Evolutionary conservation across 2,113 vertebrate genomes (phyloP).

Genomic region (Mobula birostris): DNA sequence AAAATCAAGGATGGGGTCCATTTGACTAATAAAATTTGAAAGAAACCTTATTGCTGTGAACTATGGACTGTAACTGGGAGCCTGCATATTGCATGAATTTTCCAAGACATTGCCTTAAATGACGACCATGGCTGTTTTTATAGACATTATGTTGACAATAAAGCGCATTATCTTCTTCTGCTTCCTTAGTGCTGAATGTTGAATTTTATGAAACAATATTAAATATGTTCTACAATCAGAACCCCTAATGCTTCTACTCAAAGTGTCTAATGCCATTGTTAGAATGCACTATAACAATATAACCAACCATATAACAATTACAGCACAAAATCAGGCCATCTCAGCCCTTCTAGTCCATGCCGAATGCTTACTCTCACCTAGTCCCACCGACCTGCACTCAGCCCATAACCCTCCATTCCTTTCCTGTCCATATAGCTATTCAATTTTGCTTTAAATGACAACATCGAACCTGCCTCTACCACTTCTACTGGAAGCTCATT

Average conservation of each 20-base stretch:
- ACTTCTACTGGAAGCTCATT: no score
- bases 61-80: neutral
- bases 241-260: neutral
- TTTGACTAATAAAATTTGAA: neutral
- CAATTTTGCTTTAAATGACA: no score
- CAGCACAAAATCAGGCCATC: no score
- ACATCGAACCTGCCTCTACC: no score
- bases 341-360: no score
- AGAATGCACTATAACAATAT: neutral
- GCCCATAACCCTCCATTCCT: no score
- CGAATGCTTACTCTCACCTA: no score
- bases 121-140: neutral
- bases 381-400: no score
- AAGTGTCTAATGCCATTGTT: neutral
- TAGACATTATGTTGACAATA: neutral
- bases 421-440: no score
- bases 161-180: neutral
- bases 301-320: no score
- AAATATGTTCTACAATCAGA: neutral
- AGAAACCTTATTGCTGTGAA: neutral
- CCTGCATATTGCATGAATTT: neutral
- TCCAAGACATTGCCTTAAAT: slow-evolving; percentile 13
- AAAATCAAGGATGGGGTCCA: neutral
- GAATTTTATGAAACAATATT: neutral
- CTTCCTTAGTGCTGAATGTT: neutral